phyloP scores from a whole-genome alignment of 2,113 vertebrate genomes.

The Agapornis roseicollis region DNA sequence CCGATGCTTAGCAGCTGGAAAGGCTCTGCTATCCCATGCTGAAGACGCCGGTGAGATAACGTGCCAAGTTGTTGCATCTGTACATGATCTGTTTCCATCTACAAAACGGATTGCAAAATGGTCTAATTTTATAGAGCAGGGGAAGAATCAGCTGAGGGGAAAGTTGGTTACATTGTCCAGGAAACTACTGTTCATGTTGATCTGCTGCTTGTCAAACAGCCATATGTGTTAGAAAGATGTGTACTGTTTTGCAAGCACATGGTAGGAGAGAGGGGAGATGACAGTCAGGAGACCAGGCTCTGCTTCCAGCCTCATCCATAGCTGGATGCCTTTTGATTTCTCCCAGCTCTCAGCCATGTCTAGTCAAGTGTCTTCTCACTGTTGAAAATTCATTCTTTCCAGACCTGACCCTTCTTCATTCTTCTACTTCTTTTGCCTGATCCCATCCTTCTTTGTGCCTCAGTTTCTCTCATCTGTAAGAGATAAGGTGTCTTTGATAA shows the following conservation, averaged over 20 bases:
- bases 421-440: background rate
- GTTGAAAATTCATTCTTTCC: background rate
- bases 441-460: background rate
- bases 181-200: background rate
- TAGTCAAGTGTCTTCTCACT: background rate
- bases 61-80: constrained; percentile 29
- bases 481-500: background rate
- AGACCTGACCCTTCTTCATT: background rate
- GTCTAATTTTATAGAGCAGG: background rate
- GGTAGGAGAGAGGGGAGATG: background rate
- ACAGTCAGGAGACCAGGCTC: background rate
- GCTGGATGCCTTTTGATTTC: background rate
- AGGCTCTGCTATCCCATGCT: constrained; percentile 8
- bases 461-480: background rate
- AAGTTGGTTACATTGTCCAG: background rate
- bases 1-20: constrained; percentile 55
- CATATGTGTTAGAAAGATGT: fast-evolving
- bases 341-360: background rate
- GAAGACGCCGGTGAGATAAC: background rate
- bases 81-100: background rate
- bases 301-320: background rate
- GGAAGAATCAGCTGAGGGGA: background rate
- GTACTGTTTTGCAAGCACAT: background rate
- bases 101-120: background rate
- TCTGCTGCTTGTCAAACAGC: background rate